Percentiles rank a stretch among this genome's conserved stretches.
phyloP scores from a whole-genome alignment of 2,113 vertebrate species.

The Dendropsophus ebraccatus region DNA sequence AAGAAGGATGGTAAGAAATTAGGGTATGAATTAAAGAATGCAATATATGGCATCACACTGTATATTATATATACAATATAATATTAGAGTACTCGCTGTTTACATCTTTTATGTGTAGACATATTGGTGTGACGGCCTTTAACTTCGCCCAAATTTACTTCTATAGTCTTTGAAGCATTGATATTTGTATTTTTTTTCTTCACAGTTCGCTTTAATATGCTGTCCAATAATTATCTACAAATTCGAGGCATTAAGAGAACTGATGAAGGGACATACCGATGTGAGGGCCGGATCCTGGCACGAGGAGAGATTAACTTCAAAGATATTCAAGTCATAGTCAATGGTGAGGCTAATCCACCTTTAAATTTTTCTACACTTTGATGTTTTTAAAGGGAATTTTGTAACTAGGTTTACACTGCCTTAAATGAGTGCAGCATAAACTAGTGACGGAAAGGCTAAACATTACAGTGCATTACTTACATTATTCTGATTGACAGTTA shows the following conservation, averaged over 20 bases:
- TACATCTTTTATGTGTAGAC: background rate
- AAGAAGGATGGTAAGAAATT: constrained; percentile 89
- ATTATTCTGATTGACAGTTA: too few species aligned
- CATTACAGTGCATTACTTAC: too few species aligned
- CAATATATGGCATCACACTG: background rate
- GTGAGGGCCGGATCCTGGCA: constrained; percentile 91
- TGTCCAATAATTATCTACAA: constrained; percentile 95
- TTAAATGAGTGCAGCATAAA: too few species aligned
- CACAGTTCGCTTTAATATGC: constrained; percentile 87
- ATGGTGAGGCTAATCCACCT: constrained; percentile 78
- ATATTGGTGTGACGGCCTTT: background rate
- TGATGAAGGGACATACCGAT: constrained; percentile 91
- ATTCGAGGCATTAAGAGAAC: constrained; percentile 95
- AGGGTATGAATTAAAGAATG: background rate
- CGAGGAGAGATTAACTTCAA: constrained; percentile 95
- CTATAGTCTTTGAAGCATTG: background rate
- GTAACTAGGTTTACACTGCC: too few species aligned
- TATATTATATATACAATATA: background rate
- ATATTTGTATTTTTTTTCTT: background rate
- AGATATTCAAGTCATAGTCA: constrained; percentile 93
- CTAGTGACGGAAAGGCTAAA: too few species aligned
- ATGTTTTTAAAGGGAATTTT: too few species aligned
- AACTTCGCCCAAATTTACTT: background rate
- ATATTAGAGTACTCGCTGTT: background rate
- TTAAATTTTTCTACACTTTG: too few species aligned